These are phyloP conservation scores for Leucophenga montana DNA, from an alignment of 2,888 invertebrate species.

Conservation along the genomic window DNA sequence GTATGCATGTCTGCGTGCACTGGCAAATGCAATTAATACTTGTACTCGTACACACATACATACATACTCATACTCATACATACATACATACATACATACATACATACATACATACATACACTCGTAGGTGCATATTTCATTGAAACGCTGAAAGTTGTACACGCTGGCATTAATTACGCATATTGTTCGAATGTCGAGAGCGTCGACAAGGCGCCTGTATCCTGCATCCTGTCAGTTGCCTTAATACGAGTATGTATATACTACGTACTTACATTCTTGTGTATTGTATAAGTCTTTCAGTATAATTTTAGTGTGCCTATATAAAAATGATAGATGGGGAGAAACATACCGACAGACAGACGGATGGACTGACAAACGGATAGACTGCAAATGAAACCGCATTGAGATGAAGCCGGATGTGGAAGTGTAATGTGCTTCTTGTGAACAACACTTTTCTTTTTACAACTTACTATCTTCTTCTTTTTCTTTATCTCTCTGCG, in stretches of 20 bases:
- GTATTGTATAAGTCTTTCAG: too few species aligned
- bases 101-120: slow-evolving; percentile 1
- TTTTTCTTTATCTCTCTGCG: neutral
- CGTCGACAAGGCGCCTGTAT: neutral
- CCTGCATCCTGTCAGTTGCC: neutral
- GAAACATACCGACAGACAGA: neutral
- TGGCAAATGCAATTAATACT: neutral
- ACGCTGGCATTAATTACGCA: slow-evolving; percentile 32
- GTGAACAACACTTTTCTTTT: slow-evolving; percentile 11
- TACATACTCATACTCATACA: slow-evolving; percentile 6
- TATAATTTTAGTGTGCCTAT: too few species aligned
- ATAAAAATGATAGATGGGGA: neutral
- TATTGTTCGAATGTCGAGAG: slow-evolving; percentile 26
- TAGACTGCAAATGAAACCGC: neutral
- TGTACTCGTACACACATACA: neutral
- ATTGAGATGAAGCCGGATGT: slow-evolving; percentile 27
- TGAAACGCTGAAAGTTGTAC: slow-evolving; percentile 30
- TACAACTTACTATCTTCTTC: neutral
- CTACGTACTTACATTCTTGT: too few species aligned
- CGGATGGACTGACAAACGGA: neutral
- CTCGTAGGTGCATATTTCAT: slow-evolving; percentile 37
- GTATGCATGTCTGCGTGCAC: neutral
- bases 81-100: too few species aligned
- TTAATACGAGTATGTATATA: neutral
- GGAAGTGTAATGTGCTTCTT: too few species aligned